A percentile compares a stretch with the other conserved stretches of the same genome.
Conservation (phyloP, 2,888 invertebrate genomes). For the Agrilus biguttatus region DNA sequence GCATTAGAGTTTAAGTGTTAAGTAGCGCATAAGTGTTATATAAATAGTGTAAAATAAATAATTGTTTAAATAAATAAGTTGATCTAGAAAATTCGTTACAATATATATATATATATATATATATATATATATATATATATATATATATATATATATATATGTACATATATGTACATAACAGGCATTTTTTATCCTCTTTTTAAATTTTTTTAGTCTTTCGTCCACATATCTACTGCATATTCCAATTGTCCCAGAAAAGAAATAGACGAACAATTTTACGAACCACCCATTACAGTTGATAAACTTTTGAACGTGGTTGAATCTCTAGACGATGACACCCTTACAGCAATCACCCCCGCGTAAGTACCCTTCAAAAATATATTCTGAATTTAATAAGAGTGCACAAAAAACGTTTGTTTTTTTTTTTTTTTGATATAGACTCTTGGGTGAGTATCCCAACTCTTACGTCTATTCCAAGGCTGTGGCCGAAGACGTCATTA, state of each 20-base stretch:
- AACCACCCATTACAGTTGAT: slow-evolving; percentile 32
- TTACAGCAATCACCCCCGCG: slow-evolving; percentile 23
- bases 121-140: no score
- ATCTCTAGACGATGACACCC: slow-evolving; percentile 24
- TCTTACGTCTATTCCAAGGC: slow-evolving; percentile 63
- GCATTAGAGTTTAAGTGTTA: no score
- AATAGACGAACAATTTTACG: slow-evolving; percentile 30
- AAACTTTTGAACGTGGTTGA: slow-evolving; percentile 23
- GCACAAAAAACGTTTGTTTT: slow-evolving; percentile 13
- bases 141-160: no score
- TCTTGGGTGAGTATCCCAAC: slow-evolving; percentile 46
- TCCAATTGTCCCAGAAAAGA: slow-evolving; percentile 15
- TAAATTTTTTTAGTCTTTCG: slow-evolving; percentile 11
- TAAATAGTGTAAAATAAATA: no score
- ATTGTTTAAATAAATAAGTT: no score
- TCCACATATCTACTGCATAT: slow-evolving; percentile 20
- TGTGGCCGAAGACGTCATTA: slow-evolving; percentile 48
- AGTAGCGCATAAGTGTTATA: no score
- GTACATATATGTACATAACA: no score
- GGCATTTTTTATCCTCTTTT: no score
- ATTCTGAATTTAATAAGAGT: no score
- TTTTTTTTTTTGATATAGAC: no score
- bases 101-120: no score
- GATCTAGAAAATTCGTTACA: no score
- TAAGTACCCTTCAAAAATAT: slow-evolving; percentile 12